These are phyloP conservation scores for Dendrolimus kikuchii DNA, from an alignment of 1,140 invertebrate genomes.

Conservation along the genomic window DNA sequence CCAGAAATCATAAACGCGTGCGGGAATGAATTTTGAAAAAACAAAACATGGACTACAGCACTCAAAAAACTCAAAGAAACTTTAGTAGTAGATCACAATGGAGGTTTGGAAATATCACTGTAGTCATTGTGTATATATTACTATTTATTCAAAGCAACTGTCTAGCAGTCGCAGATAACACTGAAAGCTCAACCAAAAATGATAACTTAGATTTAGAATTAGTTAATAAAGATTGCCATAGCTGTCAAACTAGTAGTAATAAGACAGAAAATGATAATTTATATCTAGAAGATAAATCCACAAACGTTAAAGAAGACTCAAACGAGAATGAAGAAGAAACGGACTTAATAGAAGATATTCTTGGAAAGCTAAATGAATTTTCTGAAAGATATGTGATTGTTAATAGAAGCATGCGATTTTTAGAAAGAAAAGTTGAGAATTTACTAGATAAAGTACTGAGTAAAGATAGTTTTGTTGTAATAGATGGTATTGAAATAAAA, in stretches of 20 bases:
- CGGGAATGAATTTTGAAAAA: slow-evolving; percentile 16
- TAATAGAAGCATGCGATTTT: slow-evolving; percentile 42
- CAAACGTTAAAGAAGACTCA: slow-evolving; percentile 7
- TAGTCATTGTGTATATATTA: slow-evolving; percentile 44
- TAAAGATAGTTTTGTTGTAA: slow-evolving; percentile 45
- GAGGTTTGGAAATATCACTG: slow-evolving; percentile 33
- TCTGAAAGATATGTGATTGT: slow-evolving; percentile 42
- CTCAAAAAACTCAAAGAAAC: slow-evolving; percentile 18
- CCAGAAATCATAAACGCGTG: neutral
- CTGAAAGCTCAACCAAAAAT: slow-evolving; percentile 38
- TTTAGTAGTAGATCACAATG: slow-evolving; percentile 28
- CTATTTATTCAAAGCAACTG: slow-evolving; percentile 31
- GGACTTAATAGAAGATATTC: slow-evolving; percentile 32
- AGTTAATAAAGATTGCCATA: slow-evolving; percentile 57
- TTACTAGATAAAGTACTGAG: slow-evolving; percentile 39
- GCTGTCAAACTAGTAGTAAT: slow-evolving; percentile 46
- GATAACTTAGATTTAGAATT: slow-evolving; percentile 47
- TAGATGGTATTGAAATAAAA: slow-evolving; percentile 59
- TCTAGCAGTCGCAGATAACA: slow-evolving; percentile 32
- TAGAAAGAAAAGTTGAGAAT: slow-evolving; percentile 44
- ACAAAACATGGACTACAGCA: slow-evolving; percentile 38
- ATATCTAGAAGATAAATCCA: no score
- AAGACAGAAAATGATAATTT: slow-evolving; percentile 20
- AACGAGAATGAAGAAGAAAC: slow-evolving; percentile 14
- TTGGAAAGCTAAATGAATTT: slow-evolving; percentile 33